Base-by-base conservation (phyloP, 2,113 vertebrate genomes). In the Colinus virginianus region DNA sequence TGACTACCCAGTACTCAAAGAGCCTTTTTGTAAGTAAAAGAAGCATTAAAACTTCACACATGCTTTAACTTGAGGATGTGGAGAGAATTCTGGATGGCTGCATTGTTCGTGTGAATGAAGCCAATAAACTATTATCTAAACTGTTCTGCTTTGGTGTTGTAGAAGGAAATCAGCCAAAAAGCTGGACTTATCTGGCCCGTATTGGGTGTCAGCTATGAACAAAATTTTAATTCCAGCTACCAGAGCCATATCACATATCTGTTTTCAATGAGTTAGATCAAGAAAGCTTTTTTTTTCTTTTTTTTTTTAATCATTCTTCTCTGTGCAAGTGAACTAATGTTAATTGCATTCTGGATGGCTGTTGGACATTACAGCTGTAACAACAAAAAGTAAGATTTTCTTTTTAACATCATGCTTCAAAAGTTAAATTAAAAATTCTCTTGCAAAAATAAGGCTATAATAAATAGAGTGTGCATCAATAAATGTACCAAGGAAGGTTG, bases 371-470 rank as follows among this genome's bases (percentile, higher is more conserved):
- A 78, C 93, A 96, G 95, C 95, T 95, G 94, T 94, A 96, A 92
- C 81, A 96, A 94, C 89, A 96, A 78, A 75, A 85, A 80, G 63
- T 56, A 51, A 62, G 55, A 63, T 85, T 95, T 94, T 89, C 81
- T 84, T 95, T 93, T 90, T 86, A 93, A 78, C 71, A 83, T 92
- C 78, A 84, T 83, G 53, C 82, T 94, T 95, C 78, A 90, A 90
- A 94, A 80, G 82, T 78, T 79, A 94, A 92, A 96, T 95, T 90
- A 88, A 96, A 96, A 92, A 78, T 80, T 75, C 69, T 51, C 82
- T 45, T 91, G 87, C 56, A 92, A 94, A 92, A 94, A 90, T 87
- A 94, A 91, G 34, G 36, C 55, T n/a, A 5, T 95, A 95, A 91
- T 93, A 94, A 81, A 93, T 85, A 85, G 67, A 67, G 14, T 56